These are phyloP conservation scores for Drosophila robusta DNA, from an alignment of 2,888 invertebrate genomes.

Conservation along the genomic window DNA sequence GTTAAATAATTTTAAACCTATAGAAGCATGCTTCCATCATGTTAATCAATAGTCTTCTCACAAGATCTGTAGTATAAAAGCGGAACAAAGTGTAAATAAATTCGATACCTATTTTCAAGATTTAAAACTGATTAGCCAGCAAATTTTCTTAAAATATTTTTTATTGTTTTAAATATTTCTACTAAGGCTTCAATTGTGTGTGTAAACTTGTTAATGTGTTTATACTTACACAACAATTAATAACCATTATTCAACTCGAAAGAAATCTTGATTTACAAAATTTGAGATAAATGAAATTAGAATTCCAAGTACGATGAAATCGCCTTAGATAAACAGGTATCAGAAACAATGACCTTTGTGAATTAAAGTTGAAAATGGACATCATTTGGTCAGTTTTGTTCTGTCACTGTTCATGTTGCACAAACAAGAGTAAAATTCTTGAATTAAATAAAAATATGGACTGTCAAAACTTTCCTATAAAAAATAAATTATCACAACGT, in stretches of 20 bases:
- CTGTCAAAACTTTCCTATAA: too few relatives aligned
- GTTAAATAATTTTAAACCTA: background rate
- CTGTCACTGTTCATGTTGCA: too few relatives aligned
- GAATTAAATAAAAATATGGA: too few relatives aligned
- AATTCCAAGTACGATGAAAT: background rate
- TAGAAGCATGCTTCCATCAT: slow-evolving; percentile 2
- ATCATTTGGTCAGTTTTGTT: too few relatives aligned
- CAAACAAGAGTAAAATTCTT: too few relatives aligned
- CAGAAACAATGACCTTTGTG: too few relatives aligned
- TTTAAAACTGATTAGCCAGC: background rate
- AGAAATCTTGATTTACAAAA: background rate
- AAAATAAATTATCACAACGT: too few relatives aligned
- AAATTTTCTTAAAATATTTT: background rate
- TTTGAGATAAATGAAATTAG: background rate
- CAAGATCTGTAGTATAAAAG: background rate
- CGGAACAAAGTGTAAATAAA: background rate
- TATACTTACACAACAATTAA: background rate
- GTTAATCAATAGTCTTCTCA: background rate
- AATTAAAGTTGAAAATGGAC: too few relatives aligned
- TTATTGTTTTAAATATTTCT: too few relatives aligned
- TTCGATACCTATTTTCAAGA: too few relatives aligned
- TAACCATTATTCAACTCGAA: background rate
- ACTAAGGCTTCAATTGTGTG: background rate
- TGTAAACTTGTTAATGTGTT: slow-evolving; percentile 9
- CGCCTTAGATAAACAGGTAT: background rate